Evolutionary conservation across 2,888 invertebrate genomes (phyloP).

Genomic region (Troides aeacus): DNA sequence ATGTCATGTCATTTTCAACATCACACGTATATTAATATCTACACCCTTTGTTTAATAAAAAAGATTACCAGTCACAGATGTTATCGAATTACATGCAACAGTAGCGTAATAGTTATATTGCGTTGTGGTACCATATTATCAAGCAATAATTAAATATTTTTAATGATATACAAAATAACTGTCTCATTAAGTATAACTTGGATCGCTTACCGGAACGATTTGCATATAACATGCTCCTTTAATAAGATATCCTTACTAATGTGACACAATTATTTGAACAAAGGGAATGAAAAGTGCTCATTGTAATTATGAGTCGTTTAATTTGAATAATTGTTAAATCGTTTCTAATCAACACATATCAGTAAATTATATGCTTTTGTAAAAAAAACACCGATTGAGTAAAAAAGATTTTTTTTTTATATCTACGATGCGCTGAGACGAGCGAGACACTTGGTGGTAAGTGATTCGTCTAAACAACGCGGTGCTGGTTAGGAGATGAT

Average conservation of each 20-base stretch:
- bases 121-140: conserved; percentile 11
- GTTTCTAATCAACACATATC: conserved; percentile 25
- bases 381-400: neutral
- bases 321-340: conserved; percentile 27
- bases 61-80: conserved; percentile 6
- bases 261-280: conserved; percentile 26
- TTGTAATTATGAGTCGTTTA: conserved; percentile 26
- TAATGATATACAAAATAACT: conserved; percentile 16
- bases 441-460: too few relatives aligned
- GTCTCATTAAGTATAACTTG: conserved; percentile 23
- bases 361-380: conserved; percentile 17
- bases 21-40: neutral
- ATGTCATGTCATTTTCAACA: neutral
- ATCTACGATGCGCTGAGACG: neutral
- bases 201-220: conserved; percentile 16
- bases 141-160: conserved; percentile 24
- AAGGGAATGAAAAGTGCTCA: conserved; percentile 7
- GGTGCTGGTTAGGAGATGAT: too few relatives aligned
- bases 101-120: conserved; percentile 19
- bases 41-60: conserved; percentile 2
- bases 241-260: conserved; percentile 26
- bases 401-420: neutral
- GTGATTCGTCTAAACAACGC: too few relatives aligned
- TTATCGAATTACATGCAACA: conserved; percentile 21
- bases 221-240: conserved; percentile 20